Evolutionary conservation across 2,113 vertebrate genomes (phyloP), one percentile per base, ranked within the genome.

Genomic region (Coracopsis vasa): DNA sequence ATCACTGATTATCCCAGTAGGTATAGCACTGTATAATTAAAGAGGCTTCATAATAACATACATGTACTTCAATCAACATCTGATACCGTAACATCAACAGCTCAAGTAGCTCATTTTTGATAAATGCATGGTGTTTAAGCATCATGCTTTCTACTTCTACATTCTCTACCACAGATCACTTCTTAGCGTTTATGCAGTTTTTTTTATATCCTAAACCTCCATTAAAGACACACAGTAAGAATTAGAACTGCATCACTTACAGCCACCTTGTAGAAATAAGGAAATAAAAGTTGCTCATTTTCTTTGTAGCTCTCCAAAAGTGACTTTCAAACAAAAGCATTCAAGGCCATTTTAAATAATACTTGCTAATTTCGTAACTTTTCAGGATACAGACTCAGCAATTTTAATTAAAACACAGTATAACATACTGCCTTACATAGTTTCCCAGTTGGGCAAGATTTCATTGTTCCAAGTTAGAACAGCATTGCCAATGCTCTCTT

Each of bases 401-500:
- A 67, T 48, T 84, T 89, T 65, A 82, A 73, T 90, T 93, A 73
- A 65, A 92, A 80, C 78, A 89, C 80, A 96, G 2, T 58, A 92
- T 62, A 96, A 96, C 92, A 94, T 93, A 96, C 84, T 85, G 47
- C 92, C 99, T 98, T 97, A 99, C 99, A 98, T 98, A 66, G 98
- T 97, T 66, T 98, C 99, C 99, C 99, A 99, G 98, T 99, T 98
- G 5, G 99, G 99, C 60, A 99, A 66, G 81, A 99, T 98, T 93
- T 99, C 99, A 31, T 99, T 99, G 95, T 98, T 99, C 99, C 99
- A 99, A 42, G 98, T 99, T 86, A 99, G 97, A 70, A 98, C 99
- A 0, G 99, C 99, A 2, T 98, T 98, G 33, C 99, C 99, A 1
- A 99, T 99, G 96, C 98, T 99, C 37, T 99, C 99, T 86, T 99